These are phyloP conservation scores for Eulemur albifrons DNA, from an alignment of 2,797 vertebrate genomes.

Conservation along the genomic window DNA sequence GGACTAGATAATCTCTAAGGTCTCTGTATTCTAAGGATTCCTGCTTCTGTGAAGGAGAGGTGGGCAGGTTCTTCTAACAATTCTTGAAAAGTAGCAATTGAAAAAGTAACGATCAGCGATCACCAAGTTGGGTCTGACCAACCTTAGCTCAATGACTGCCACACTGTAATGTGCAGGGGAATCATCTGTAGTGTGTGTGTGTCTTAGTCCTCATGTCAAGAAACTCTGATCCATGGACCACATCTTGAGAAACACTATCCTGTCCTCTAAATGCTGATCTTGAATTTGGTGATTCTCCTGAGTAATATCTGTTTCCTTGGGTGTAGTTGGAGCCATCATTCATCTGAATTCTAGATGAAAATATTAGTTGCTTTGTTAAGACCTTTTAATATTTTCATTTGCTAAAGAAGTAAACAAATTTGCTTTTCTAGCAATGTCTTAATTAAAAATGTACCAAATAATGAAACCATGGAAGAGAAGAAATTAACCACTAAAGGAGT, in stretches of 20 bases:
- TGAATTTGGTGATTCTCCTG: not conserved
- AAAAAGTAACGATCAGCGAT: not conserved
- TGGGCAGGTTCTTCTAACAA: not conserved
- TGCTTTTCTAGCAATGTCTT: not conserved
- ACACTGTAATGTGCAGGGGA: not conserved
- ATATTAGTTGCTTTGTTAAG: not conserved
- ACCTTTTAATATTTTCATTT: not conserved
- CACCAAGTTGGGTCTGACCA: not conserved
- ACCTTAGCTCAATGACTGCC: not conserved
- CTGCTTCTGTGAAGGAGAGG: not conserved
- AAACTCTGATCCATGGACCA: not conserved
- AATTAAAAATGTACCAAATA: not conserved
- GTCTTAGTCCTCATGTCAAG: not conserved
- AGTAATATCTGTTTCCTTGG: not conserved
- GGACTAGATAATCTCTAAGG: not conserved
- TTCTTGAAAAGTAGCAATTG: not conserved
- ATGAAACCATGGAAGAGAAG: constrained; percentile 10
- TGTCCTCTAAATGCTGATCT: not conserved
- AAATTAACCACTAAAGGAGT: not conserved
- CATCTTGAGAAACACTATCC: not conserved
- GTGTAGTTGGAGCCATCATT: not conserved
- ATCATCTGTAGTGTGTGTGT: not conserved
- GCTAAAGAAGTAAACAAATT: not conserved
- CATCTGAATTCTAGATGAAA: not conserved
- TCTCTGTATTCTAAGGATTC: not conserved